phyloP scores from a whole-genome alignment of 2,888 invertebrate species.

The Archips crataeganus region DNA sequence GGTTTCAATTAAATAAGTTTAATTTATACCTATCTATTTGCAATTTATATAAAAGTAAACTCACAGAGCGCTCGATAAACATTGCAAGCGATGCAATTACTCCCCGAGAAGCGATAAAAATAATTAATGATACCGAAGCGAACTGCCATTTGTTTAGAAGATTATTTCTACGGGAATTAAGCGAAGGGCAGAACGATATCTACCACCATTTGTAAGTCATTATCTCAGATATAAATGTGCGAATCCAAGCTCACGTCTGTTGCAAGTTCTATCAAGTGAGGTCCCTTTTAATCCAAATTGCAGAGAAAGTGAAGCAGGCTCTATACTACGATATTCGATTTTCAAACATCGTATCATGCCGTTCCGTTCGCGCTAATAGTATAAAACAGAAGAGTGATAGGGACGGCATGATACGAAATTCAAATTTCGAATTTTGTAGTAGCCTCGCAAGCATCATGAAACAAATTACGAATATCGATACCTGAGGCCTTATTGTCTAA shows the following conservation, averaged over 20 bases:
- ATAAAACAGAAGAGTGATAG: too few species aligned
- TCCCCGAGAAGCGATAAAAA: slow-evolving; percentile 55
- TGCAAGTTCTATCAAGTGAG: background rate
- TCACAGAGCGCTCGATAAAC: slow-evolving; percentile 30
- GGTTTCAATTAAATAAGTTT: background rate
- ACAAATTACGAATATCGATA: too few species aligned
- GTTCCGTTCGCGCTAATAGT: too few species aligned
- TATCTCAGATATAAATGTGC: slow-evolving; percentile 56
- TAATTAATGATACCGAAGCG: slow-evolving; percentile 57
- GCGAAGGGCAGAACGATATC: slow-evolving; percentile 54
- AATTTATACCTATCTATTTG: slow-evolving; percentile 19
- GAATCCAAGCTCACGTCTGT: slow-evolving; percentile 23
- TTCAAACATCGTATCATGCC: too few species aligned
- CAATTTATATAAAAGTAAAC: slow-evolving; percentile 30
- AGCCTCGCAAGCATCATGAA: too few species aligned
- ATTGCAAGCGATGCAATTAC: slow-evolving; percentile 51
- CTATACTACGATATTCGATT: too few species aligned
- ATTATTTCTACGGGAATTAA: slow-evolving; percentile 59
- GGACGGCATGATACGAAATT: too few species aligned
- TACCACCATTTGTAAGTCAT: slow-evolving; percentile 60
- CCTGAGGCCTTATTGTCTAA: too few species aligned
- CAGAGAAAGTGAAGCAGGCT: background rate
- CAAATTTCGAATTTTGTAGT: too few species aligned
- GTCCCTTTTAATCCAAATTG: background rate
- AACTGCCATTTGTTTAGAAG: slow-evolving; percentile 64